Evolutionary conservation across 2,888 invertebrate genomes (phyloP).

Genomic region (Xanthorhoe designata): DNA sequence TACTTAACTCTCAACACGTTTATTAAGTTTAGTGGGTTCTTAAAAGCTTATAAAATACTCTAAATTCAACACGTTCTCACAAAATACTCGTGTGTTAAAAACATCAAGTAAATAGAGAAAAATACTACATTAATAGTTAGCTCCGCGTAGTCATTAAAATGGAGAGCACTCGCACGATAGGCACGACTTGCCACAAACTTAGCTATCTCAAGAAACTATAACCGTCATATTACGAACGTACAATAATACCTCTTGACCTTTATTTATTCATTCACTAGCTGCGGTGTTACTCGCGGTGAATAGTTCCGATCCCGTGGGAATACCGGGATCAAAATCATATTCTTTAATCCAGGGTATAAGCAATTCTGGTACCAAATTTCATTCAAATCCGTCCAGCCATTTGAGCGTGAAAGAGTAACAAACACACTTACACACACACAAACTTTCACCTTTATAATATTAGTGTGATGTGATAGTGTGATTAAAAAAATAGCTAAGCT

Average conservation of each 20-base stretch:
- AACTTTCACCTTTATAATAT: too few relatives aligned
- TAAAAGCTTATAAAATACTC: not conserved
- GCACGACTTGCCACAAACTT: constrained; percentile 5
- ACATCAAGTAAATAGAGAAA: not conserved
- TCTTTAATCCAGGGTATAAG: too few relatives aligned
- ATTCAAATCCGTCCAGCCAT: too few relatives aligned
- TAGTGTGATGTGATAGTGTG: too few relatives aligned
- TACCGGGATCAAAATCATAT: too few relatives aligned
- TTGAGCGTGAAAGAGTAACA: too few relatives aligned
- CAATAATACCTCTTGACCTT: not conserved
- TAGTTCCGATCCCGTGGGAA: too few relatives aligned
- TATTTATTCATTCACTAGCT: too few relatives aligned
- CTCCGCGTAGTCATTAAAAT: constrained; percentile 14
- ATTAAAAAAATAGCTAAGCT: too few relatives aligned
- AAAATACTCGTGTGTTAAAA: not conserved
- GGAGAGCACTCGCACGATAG: constrained; percentile 9
- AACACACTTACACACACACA: too few relatives aligned
- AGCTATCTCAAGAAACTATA: not conserved
- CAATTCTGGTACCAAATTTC: too few relatives aligned
- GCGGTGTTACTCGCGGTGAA: too few relatives aligned
- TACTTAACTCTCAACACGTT: not conserved
- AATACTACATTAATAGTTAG: constrained; percentile 6
- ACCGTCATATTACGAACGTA: not conserved
- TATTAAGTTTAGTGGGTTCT: not conserved
- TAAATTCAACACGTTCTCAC: not conserved